Base-by-base conservation (phyloP, 1,140 invertebrate genomes). In the Copidosoma floridanum region DNA sequence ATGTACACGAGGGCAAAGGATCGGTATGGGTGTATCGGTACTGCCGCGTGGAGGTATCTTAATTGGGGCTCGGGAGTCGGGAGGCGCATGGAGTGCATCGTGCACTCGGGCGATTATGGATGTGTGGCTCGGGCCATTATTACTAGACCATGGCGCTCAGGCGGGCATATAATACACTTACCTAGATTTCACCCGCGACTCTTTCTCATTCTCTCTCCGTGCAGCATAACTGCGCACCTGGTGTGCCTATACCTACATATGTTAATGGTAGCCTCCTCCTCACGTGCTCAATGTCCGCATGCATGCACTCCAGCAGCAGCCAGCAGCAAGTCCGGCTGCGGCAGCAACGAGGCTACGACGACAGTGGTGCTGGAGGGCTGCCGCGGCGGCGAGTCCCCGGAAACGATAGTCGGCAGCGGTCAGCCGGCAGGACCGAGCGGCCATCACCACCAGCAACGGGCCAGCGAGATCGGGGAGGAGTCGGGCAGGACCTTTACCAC, bases 151-250 rank as follows among this genome's bases (percentile, higher is more conserved):
- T 76, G 65, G 65, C 64, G 69, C 70, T 75, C 76, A 78, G 50
- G 60, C 70, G 66, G 67, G 75, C 78, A 79, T 80, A 80, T 77
- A 79, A 78, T 80, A 80, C 68, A 79, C 78, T 80, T 79, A 80
- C 78, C 78, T 80, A 78, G 76, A 80, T 80, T 80, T 79, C 77
- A 79, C 77, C 71, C 67, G 68, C 65, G 7, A 10, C 59, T 35
- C 43, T 47, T 40, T 51, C 57, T 52, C 6, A 27, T 62, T 37
- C 41, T 50, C 43, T 67, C 46, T 65, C 54, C 51, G 4, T 11
- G 37, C 3, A 5, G 20, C 41, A n/a, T n/a, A n/a, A n/a, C 4
- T 44, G 41, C 16, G 6, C 44, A 47, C 44, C 44, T 47, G 44
- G 24, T 14, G 44, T 14, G n/a, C n/a, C n/a, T n/a, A n/a, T n/a